Conservation (phyloP, 2,888 invertebrate genomes). For the Caenorhabditis virilis region DNA sequence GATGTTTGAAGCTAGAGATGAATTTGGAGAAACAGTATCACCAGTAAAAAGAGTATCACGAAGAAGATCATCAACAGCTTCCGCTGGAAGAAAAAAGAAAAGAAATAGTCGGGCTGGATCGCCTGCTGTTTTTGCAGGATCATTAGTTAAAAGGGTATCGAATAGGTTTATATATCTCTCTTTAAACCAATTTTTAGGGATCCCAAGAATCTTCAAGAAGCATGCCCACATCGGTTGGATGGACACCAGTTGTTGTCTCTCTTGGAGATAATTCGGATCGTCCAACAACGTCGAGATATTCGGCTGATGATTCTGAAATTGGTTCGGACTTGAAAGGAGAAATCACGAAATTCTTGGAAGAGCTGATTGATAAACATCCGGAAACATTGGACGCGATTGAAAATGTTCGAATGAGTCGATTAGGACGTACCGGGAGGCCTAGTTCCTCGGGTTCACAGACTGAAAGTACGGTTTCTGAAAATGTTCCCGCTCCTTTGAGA, state of each 20-base stretch:
- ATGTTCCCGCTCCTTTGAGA: neutral
- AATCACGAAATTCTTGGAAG: conserved; percentile 65
- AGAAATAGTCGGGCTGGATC: conserved; percentile 23
- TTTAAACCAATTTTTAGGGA: conserved; percentile 5
- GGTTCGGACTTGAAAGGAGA: conserved; percentile 57
- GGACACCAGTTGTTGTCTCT: conserved; percentile 45
- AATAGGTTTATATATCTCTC: neutral
- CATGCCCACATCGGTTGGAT: conserved; percentile 37
- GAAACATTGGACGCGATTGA: conserved; percentile 68
- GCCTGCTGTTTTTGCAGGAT: conserved; percentile 29
- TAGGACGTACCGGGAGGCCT: conserved; percentile 29
- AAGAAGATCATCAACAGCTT: conserved; percentile 22
- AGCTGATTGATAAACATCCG: conserved; percentile 67
- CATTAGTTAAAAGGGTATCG: conserved; percentile 17
- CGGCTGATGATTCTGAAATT: conserved; percentile 36
- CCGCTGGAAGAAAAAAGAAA: conserved; percentile 9
- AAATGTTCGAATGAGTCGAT: conserved; percentile 56
- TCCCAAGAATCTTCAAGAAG: conserved; percentile 34
- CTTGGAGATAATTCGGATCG: conserved; percentile 22
- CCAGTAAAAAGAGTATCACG: conserved; percentile 15
- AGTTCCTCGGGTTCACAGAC: conserved; percentile 8
- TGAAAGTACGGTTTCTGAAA: neutral
- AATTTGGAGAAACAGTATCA: too few relatives aligned
- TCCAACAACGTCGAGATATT: conserved; percentile 33
- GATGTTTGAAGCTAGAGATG: too few relatives aligned